Evolutionary conservation across 2,888 invertebrate genomes (phyloP).

Genomic region (Phytoseiulus persimilis): DNA sequence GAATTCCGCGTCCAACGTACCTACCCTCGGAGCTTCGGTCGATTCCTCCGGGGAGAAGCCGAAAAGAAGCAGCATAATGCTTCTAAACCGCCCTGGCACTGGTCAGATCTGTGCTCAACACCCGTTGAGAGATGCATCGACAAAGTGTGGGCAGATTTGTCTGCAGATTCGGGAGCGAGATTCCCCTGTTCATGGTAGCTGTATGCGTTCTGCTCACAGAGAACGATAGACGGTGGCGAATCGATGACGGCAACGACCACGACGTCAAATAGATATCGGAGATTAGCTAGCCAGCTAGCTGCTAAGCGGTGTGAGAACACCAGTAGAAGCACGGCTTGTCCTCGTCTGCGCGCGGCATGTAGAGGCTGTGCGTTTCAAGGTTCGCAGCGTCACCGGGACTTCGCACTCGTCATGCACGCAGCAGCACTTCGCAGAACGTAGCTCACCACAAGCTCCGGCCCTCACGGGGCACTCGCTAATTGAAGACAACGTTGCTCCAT

Average conservation of each 20-base stretch:
- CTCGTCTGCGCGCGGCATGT: background rate
- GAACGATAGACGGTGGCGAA: background rate
- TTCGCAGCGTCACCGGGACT: background rate
- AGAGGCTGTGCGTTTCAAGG: background rate
- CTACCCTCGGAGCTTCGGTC: background rate
- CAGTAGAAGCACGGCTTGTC: background rate
- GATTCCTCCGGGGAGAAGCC: background rate
- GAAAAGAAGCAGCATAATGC: background rate
- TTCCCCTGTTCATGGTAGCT: background rate
- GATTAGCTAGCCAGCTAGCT: background rate
- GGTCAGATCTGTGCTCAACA: background rate
- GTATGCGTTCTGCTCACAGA: background rate
- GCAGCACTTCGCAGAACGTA: background rate
- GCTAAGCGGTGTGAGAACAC: background rate
- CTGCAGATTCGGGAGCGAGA: background rate
- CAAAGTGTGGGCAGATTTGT: background rate
- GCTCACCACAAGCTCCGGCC: constrained; percentile 5
- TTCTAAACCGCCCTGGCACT: background rate
- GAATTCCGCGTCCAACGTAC: background rate
- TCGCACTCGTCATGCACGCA: background rate
- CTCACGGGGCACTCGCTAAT: background rate
- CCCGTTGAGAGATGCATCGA: background rate
- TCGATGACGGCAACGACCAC: background rate
- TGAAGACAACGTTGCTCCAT: background rate
- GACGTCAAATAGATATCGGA: background rate